phyloP scores from a whole-genome alignment of 1,140 invertebrate genomes.

The Drosophila chauvacae region DNA sequence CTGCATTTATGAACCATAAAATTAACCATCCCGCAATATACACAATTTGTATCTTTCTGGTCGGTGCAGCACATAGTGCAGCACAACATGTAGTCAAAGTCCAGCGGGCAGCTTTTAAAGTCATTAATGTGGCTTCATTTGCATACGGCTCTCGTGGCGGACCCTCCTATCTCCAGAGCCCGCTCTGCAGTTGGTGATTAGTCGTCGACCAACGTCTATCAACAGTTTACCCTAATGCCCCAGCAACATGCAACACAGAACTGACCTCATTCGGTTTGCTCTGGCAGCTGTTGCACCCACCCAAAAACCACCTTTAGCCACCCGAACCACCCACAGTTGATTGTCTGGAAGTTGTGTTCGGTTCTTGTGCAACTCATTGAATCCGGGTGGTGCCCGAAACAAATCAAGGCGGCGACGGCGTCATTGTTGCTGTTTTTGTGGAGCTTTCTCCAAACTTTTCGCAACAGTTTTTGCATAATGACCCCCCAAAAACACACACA shows the following conservation, averaged over 20 bases:
- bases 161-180: slow-evolving; percentile 8
- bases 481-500: slow-evolving; percentile 1
- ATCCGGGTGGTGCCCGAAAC: slow-evolving; percentile 30
- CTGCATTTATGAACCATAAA: slow-evolving; percentile 14
- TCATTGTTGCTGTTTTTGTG: slow-evolving; percentile 47
- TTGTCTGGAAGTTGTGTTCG: slow-evolving; percentile 44
- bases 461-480: slow-evolving; percentile 53
- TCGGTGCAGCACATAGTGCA: slow-evolving; percentile 3
- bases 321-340: slow-evolving; percentile 10
- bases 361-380: slow-evolving; percentile 52
- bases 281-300: slow-evolving; percentile 70
- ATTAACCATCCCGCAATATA: not conserved
- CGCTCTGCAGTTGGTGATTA: slow-evolving; percentile 68
- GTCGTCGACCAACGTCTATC: slow-evolving; percentile 69
- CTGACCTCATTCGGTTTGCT: slow-evolving; percentile 77
- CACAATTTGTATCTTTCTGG: slow-evolving; percentile 11
- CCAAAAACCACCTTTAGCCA: not conserved
- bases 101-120: slow-evolving; percentile 41
- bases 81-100: slow-evolving; percentile 14
- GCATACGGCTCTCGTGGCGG: slow-evolving; percentile 45
- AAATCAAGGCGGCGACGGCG: slow-evolving; percentile 60
- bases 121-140: slow-evolving; percentile 77
- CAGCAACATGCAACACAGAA: slow-evolving; percentile 74
- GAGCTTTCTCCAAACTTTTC: slow-evolving; percentile 41
- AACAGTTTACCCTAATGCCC: slow-evolving; percentile 79